Percentiles rank a stretch among this genome's conserved stretches.
phyloP scores from a whole-genome alignment of 1,140 invertebrate genomes.

The Drosophila nebulosa region DNA sequence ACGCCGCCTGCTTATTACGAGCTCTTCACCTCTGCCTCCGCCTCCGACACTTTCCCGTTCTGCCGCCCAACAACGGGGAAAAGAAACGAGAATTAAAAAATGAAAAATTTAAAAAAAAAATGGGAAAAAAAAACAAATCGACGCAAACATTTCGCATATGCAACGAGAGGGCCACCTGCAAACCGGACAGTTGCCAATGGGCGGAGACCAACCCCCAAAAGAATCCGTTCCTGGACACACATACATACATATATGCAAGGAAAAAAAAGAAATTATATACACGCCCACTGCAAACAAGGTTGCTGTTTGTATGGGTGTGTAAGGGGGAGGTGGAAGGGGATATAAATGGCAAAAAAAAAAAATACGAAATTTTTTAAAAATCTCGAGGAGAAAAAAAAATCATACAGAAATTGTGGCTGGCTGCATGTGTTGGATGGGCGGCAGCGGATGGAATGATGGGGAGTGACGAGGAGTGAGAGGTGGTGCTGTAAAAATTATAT shows the following conservation, averaged over 20 bases:
- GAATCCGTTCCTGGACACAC: slow-evolving; percentile 26
- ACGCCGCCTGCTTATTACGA: slow-evolving; percentile 62
- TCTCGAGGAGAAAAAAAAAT: slow-evolving; percentile 39
- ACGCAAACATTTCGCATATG: slow-evolving; percentile 59
- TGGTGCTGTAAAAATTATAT: slow-evolving; percentile 66
- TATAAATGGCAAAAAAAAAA: slow-evolving; percentile 5
- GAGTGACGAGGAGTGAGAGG: neutral
- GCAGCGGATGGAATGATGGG: neutral
- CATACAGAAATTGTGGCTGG: slow-evolving; percentile 41
- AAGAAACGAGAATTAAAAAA: slow-evolving; percentile 28
- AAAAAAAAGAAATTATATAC: slow-evolving; percentile 10
- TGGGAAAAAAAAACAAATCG: slow-evolving; percentile 26
- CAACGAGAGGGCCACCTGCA: slow-evolving; percentile 61
- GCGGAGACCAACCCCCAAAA: slow-evolving; percentile 67
- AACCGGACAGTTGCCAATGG: slow-evolving; percentile 74
- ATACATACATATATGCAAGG: slow-evolving; percentile 25
- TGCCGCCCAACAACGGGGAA: slow-evolving; percentile 14
- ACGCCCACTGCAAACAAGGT: slow-evolving; percentile 71
- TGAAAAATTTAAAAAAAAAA: slow-evolving; percentile 18
- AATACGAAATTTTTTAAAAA: slow-evolving; percentile 37
- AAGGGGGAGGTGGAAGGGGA: neutral
- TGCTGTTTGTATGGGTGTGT: slow-evolving; percentile 3
- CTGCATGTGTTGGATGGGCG: slow-evolving; percentile 2
- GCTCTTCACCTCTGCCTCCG: neutral
- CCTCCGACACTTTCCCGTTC: neutral